phyloP scores from a whole-genome alignment of 2,888 invertebrate species.

The Eupithecia inturbata region DNA sequence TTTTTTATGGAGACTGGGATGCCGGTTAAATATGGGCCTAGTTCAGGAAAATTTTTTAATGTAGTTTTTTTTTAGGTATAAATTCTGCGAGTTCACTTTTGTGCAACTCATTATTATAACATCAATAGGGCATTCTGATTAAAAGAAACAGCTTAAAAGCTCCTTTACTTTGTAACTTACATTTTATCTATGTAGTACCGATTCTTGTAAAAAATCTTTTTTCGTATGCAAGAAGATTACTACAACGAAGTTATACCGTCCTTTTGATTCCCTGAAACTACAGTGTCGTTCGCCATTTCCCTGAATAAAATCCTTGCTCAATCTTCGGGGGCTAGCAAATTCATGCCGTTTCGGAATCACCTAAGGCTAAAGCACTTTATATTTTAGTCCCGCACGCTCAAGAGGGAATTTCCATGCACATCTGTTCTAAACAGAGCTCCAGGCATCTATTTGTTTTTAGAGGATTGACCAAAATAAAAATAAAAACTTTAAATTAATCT shows the following conservation, averaged over 20 bases:
- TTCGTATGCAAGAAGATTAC: accelerated
- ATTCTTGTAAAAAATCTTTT: background rate
- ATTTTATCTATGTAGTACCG: no score
- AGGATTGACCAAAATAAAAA: background rate
- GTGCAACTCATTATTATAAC: no score
- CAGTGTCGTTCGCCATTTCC: background rate
- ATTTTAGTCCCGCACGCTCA: background rate
- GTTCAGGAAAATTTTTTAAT: background rate
- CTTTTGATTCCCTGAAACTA: slow-evolving; percentile 1
- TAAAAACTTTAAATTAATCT: background rate
- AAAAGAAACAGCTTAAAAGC: no score
- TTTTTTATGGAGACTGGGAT: background rate
- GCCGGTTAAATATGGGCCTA: background rate
- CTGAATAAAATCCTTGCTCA: slow-evolving; percentile 1
- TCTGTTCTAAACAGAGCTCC: slow-evolving; percentile 2
- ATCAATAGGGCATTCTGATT: no score
- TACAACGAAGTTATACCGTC: background rate
- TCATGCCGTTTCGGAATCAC: background rate
- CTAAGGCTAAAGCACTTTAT: background rate
- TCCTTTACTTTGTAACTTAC: no score
- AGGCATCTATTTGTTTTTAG: slow-evolving; percentile 4
- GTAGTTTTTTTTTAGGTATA: no score
- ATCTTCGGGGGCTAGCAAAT: background rate
- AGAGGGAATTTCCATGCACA: slow-evolving; percentile 6
- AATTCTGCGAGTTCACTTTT: no score